Percentiles rank a stretch among this genome's conserved stretches.
phyloP scores from a whole-genome alignment of 2,888 invertebrate species.

The Tetranychus piercei region DNA sequence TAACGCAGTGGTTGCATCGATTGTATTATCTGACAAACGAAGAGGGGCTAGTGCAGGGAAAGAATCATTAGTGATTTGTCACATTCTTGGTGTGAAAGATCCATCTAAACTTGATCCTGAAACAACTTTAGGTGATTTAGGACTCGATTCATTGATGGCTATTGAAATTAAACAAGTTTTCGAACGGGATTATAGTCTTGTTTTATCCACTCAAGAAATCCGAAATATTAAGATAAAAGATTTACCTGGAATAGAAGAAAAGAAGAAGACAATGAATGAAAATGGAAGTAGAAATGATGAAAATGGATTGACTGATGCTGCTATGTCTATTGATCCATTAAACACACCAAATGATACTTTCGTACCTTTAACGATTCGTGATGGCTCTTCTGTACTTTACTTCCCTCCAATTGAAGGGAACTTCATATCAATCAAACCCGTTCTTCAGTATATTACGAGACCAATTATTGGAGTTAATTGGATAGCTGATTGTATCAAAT shows the following conservation, averaged over 20 bases:
- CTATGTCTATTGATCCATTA: neutral
- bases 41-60: neutral
- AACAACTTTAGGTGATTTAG: slow-evolving; percentile 70
- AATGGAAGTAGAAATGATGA: neutral
- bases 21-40: slow-evolving; percentile 11
- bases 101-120: slow-evolving; percentile 52
- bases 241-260: slow-evolving; percentile 47
- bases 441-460: slow-evolving; percentile 52
- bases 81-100: slow-evolving; percentile 56
- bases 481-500: slow-evolving; percentile 22
- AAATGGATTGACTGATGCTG: neutral
- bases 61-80: slow-evolving; percentile 9
- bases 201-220: slow-evolving; percentile 76
- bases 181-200: slow-evolving; percentile 72
- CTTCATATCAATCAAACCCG: slow-evolving; percentile 46
- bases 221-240: too few species aligned
- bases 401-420: slow-evolving; percentile 76
- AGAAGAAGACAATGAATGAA: neutral
- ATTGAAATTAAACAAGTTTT: slow-evolving; percentile 66
- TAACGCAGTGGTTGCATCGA: slow-evolving; percentile 42
- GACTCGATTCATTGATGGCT: slow-evolving; percentile 95
- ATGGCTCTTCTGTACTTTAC: slow-evolving; percentile 34
- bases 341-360: neutral
- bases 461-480: slow-evolving; percentile 75
- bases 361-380: slow-evolving; percentile 34